Percentiles rank a stretch among this genome's conserved stretches.
phyloP scores from a whole-genome alignment of 2,888 invertebrate genomes.

The Chrysomela aeneicollis region DNA sequence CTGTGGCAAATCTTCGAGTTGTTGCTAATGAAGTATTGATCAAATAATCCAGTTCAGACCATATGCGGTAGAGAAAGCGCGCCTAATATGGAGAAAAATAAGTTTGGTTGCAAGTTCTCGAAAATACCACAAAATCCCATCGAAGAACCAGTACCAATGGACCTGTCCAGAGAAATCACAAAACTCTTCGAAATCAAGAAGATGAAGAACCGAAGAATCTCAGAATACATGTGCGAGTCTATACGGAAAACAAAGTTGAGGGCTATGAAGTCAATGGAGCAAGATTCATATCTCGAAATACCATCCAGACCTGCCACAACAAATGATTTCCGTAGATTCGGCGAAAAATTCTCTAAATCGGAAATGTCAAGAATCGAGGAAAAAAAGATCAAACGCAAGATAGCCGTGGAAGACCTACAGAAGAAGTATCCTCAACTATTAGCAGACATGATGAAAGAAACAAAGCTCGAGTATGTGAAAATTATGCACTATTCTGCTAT shows the following conservation, averaged over 20 bases:
- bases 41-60: conserved; percentile 6
- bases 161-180: conserved; percentile 38
- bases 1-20: background rate
- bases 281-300: background rate
- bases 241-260: conserved; percentile 36
- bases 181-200: conserved; percentile 31
- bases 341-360: conserved; percentile 31
- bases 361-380: conserved; percentile 64
- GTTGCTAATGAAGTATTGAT: conserved; percentile 13
- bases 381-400: conserved; percentile 66
- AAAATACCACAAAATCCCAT: conserved; percentile 21
- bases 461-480: conserved; percentile 66
- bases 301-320: conserved; percentile 25
- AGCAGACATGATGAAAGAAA: conserved; percentile 65
- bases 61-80: background rate
- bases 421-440: conserved; percentile 64
- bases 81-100: conserved; percentile 25
- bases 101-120: conserved; percentile 22
- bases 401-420: conserved; percentile 66
- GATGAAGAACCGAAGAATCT: conserved; percentile 33
- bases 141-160: conserved; percentile 31
- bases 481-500: conserved; percentile 58
- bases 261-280: background rate
- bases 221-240: conserved; percentile 40
- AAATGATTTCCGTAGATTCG: conserved; percentile 36